Percentiles rank a stretch among this genome's conserved stretches.
Conservation (phyloP, 2,888 invertebrate species). For the Acanthacorydalis orientalis region DNA sequence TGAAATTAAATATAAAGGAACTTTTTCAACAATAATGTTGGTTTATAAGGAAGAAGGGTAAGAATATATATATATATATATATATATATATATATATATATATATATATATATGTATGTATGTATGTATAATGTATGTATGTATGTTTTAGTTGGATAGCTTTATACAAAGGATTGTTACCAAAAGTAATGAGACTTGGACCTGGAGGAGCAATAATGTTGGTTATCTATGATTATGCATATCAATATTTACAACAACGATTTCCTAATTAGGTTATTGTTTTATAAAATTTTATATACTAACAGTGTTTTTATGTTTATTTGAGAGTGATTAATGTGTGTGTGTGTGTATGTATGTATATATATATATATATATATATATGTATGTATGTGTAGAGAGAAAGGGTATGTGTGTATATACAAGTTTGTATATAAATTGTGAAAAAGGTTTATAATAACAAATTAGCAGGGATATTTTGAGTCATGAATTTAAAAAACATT, state of each 20-base stretch:
- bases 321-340: no score
- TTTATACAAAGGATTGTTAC: conserved; percentile 80
- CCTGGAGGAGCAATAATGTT: conserved; percentile 94
- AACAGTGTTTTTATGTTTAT: no score
- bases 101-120: conserved; percentile 4
- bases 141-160: conserved; percentile 53
- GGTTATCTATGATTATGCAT: conserved; percentile 77
- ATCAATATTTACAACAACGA: conserved; percentile 45
- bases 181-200: conserved; percentile 79
- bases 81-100: no score
- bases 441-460: no score
- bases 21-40: conserved; percentile 49
- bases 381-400: no score
- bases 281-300: no score
- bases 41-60: conserved; percentile 84
- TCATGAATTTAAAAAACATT: no score
- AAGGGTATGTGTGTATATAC: no score
- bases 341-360: no score
- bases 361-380: no score
- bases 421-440: no score
- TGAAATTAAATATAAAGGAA: conserved; percentile 60
- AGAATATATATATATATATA: conserved; percentile 16
- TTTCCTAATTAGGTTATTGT: conserved; percentile 17
- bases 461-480: no score
- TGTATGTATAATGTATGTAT: conserved; percentile 7